These are phyloP conservation scores for Zosterops borbonicus DNA, from an alignment of 2,113 vertebrate species.

Conservation along the genomic window DNA sequence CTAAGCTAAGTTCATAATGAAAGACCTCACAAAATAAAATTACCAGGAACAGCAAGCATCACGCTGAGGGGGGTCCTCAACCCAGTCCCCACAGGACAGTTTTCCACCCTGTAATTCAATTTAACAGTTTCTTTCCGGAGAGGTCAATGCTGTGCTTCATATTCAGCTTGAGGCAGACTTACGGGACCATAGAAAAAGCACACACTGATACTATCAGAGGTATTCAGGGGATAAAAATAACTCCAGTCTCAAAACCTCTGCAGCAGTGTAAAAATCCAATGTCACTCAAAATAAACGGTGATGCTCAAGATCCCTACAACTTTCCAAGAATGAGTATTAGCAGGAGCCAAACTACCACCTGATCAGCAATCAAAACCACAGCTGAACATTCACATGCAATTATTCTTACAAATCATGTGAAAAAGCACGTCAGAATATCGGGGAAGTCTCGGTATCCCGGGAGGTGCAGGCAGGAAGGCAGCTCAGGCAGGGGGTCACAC, in stretches of 20 bases:
- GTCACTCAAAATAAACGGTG: rapidly evolving
- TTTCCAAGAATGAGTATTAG: neutral
- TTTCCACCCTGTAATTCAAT: neutral
- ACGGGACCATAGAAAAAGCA: neutral
- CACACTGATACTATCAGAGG: neutral
- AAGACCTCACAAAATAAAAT: neutral
- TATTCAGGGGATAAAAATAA: neutral
- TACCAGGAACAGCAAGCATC: neutral
- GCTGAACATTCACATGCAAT: neutral
- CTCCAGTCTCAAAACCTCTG: neutral
- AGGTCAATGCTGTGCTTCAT: neutral
- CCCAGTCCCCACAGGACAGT: neutral
- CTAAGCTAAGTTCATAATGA: neutral
- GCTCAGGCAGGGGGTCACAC: neutral
- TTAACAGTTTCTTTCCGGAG: neutral
- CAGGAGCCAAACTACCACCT: neutral
- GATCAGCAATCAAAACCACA: neutral
- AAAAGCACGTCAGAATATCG: neutral
- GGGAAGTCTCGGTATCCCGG: neutral
- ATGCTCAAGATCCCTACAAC: neutral
- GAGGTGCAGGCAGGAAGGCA: neutral
- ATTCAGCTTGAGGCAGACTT: neutral
- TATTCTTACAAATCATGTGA: neutral
- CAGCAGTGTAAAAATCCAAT: neutral
- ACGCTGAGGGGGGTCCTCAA: neutral